phyloP scores from a whole-genome alignment of 2,888 invertebrate species.

The Calameuta idolon region DNA sequence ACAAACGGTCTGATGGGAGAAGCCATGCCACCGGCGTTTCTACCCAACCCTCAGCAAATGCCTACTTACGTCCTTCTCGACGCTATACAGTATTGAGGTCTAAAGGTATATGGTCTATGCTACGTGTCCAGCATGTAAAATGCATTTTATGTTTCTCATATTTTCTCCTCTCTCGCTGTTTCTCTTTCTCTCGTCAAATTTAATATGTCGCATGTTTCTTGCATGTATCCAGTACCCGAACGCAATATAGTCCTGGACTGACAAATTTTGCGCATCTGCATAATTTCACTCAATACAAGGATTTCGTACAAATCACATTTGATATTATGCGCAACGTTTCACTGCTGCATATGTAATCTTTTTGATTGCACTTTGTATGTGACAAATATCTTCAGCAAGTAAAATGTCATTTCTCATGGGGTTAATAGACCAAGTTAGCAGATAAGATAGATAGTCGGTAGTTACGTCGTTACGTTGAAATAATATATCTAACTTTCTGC shows the following conservation, averaged over 20 bases:
- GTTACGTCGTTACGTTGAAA: too few species aligned
- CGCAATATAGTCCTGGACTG: neutral
- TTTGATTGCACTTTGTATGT: too few species aligned
- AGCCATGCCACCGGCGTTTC: conserved; percentile 69
- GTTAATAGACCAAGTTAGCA: too few species aligned
- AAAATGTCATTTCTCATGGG: too few species aligned
- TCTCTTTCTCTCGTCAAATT: neutral
- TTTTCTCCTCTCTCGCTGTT: conserved; percentile 18
- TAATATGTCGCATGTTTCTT: neutral
- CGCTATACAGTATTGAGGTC: conserved; percentile 75
- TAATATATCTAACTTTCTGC: too few species aligned
- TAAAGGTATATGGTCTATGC: conserved; percentile 65
- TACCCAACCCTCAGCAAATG: conserved; percentile 71
- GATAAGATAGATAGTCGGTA: too few species aligned
- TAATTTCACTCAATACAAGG: too few species aligned
- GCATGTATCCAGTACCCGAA: neutral
- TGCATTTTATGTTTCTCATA: conserved; percentile 35
- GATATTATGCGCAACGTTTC: too few species aligned
- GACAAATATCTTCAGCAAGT: too few species aligned
- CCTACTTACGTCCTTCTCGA: conserved; percentile 74
- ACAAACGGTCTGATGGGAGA: conserved; percentile 67
- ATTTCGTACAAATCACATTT: too few species aligned
- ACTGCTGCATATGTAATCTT: too few species aligned
- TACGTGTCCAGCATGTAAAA: conserved; percentile 54
- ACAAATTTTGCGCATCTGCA: too few species aligned